Evolutionary conservation across 2,797 vertebrate genomes (phyloP).

Genomic region (Notolabrus celidotus): DNA sequence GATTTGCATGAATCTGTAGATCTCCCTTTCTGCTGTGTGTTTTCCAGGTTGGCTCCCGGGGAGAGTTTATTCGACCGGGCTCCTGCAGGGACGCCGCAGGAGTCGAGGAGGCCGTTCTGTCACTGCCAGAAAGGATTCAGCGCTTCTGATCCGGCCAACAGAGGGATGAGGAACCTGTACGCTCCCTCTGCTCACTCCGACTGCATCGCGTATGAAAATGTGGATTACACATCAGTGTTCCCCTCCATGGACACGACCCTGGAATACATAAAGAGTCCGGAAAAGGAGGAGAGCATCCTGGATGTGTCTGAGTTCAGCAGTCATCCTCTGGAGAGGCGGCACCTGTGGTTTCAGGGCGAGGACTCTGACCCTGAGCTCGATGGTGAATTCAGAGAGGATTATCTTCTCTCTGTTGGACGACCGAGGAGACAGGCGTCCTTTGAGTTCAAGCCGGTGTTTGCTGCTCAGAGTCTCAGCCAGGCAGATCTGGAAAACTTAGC

Average conservation of each 20-base stretch:
- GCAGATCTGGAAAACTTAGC: slow-evolving; percentile 77
- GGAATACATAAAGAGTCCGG: slow-evolving; percentile 77
- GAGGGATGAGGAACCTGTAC: slow-evolving; percentile 45
- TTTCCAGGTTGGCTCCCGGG: slow-evolving; percentile 83
- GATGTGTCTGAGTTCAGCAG: slow-evolving; percentile 52
- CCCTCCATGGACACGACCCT: slow-evolving; percentile 84
- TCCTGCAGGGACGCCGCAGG: slow-evolving; percentile 50
- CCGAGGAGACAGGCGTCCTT: slow-evolving; percentile 64
- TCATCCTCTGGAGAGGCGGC: slow-evolving; percentile 46
- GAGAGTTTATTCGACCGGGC: slow-evolving; percentile 87
- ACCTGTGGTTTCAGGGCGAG: slow-evolving; percentile 4
- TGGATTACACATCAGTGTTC: slow-evolving; percentile 85
- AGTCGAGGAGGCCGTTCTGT: slow-evolving; percentile 78
- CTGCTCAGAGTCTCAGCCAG: slow-evolving; percentile 68
- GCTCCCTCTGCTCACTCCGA: slow-evolving; percentile 50
- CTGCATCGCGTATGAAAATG: slow-evolving; percentile 76
- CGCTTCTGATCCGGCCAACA: slow-evolving; percentile 36
- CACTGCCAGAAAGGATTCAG: slow-evolving; percentile 72
- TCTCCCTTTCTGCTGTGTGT: not conserved
- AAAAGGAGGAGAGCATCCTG: slow-evolving; percentile 57
- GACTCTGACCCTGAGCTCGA: slow-evolving; percentile 18
- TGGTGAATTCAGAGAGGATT: slow-evolving; percentile 61
- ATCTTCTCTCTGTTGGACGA: slow-evolving; percentile 40
- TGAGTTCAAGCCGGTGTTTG: slow-evolving; percentile 72
- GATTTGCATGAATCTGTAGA: not conserved